Evolutionary conservation across 2,888 invertebrate genomes (phyloP), one percentile per base, ranked within the genome.

Genomic region (Neoitamus cyanurus): DNA sequence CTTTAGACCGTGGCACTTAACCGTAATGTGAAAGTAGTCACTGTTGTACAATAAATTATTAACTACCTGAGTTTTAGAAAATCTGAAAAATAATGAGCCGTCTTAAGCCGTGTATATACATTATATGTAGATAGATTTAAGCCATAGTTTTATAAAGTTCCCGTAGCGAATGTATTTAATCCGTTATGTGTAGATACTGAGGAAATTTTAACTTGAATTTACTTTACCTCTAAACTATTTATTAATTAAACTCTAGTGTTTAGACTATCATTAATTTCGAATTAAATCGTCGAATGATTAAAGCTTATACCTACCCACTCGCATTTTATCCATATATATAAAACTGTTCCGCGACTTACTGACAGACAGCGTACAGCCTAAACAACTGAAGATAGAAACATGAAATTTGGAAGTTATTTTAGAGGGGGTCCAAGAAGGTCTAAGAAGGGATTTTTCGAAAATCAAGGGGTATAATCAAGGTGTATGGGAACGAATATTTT

Each of bases 11-110:
- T 58, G 25, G 3, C 42, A 75, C 46, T 31, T 34, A 34, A 73
- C 73, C 28, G 15, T 75, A 70, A 42, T 75, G 42, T 75, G 25
- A 75, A 75, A 42, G 42, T 75, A 75, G 75, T 75, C 75, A 75
- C 34, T 75, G 75, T 75, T 75, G 75, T 75, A 75, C 37, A 78
- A 78, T 48, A 78, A 78, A 78, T 48, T 78, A 78, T 31, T 48
- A 78, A 78, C 7, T 78, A 78, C 30, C 48, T 58, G 78, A 78
- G 78, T 48, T 58, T 48, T 78, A 78, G 46, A 15, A 30, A 78
- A 78, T 11, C 48, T 15, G 77, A 58, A 42, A 48, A 78, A 78
- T 42, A 5, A 28, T 75, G 31, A 34, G 31, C 37, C 58, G 25
- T 75, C 20, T 58, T 48, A 48, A 58, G 30, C 13, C 78, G 28